Conservation (phyloP, 2,888 invertebrate species). For the Crossocerus cetratus region DNA sequence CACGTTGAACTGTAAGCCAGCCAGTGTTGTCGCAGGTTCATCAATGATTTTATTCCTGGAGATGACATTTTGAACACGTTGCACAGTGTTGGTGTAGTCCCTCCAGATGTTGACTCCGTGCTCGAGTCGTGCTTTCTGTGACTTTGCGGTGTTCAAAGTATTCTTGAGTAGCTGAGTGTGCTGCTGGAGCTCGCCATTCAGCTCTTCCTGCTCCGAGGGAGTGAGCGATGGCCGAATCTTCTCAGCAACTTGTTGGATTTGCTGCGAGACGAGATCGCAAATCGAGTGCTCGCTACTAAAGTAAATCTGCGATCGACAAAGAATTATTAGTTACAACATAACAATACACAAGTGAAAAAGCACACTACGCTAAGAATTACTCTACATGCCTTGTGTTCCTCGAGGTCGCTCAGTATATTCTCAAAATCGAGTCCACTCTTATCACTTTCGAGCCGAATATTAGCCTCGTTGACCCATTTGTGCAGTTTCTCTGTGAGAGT, state of each 20-base stretch:
- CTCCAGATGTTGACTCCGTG: slow-evolving; percentile 91
- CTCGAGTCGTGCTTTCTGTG: slow-evolving; percentile 87
- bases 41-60: slow-evolving; percentile 87
- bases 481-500: slow-evolving; percentile 87
- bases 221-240: slow-evolving; percentile 92
- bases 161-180: slow-evolving; percentile 90
- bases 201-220: slow-evolving; percentile 88
- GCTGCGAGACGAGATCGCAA: slow-evolving; percentile 88
- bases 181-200: slow-evolving; percentile 89
- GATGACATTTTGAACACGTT: slow-evolving; percentile 87
- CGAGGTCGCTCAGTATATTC: slow-evolving; percentile 88
- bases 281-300: slow-evolving; percentile 88
- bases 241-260: slow-evolving; percentile 90
- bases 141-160: slow-evolving; percentile 89
- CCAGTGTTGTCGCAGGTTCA: slow-evolving; percentile 87
- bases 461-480: slow-evolving; percentile 91
- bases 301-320: slow-evolving; percentile 79
- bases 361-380: too few relatives aligned
- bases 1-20: slow-evolving; percentile 89
- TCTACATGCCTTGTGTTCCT: slow-evolving; percentile 85
- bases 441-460: slow-evolving; percentile 85
- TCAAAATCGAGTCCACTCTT: slow-evolving; percentile 93
- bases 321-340: neutral
- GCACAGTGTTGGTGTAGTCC: slow-evolving; percentile 87
- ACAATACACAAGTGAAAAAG: neutral